Evolutionary conservation across 2,888 invertebrate genomes (phyloP).

Genomic region (Drosophila meridionalis): DNA sequence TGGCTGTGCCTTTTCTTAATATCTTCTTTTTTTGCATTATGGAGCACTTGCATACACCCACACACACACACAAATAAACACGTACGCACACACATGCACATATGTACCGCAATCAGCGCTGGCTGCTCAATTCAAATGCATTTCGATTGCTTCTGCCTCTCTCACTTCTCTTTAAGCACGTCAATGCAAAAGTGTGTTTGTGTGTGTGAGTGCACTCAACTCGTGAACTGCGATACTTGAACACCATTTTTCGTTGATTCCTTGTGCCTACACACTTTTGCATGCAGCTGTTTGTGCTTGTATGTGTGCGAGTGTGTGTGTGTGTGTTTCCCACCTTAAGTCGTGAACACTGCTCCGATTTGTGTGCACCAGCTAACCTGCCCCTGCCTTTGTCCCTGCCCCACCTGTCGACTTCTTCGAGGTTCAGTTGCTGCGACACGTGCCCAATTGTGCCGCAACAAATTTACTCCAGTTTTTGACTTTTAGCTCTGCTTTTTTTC

Average conservation of each 20-base stretch:
- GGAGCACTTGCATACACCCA: conserved; percentile 39
- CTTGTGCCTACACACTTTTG: conserved; percentile 44
- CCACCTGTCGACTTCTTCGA: conserved; percentile 28
- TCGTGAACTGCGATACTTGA: conserved; percentile 58
- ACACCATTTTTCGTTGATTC: conserved; percentile 66
- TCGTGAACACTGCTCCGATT: conserved; percentile 39
- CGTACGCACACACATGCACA: conserved; percentile 12
- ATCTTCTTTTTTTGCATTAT: conserved; percentile 50
- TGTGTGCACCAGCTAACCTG: conserved; percentile 41
- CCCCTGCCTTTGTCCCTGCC: background rate
- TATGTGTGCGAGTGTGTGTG: conserved; percentile 21
- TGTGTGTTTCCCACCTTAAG: conserved; percentile 52
- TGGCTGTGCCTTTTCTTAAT: conserved; percentile 48
- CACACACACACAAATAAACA: conserved; percentile 3
- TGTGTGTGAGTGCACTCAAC: conserved; percentile 71
- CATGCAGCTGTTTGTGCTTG: conserved; percentile 32
- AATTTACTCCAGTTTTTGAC: conserved; percentile 72
- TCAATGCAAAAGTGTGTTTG: conserved; percentile 6
- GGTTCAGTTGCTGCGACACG: conserved; percentile 64
- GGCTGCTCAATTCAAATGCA: conserved; percentile 74
- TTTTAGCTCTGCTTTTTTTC: conserved; percentile 40
- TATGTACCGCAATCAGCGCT: conserved; percentile 45
- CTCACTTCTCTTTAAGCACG: conserved; percentile 23
- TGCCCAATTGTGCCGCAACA: conserved; percentile 75
- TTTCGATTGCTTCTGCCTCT: conserved; percentile 70